phyloP scores from a whole-genome alignment of 2,888 invertebrate genomes.

The Mechanitis mazaeus region DNA sequence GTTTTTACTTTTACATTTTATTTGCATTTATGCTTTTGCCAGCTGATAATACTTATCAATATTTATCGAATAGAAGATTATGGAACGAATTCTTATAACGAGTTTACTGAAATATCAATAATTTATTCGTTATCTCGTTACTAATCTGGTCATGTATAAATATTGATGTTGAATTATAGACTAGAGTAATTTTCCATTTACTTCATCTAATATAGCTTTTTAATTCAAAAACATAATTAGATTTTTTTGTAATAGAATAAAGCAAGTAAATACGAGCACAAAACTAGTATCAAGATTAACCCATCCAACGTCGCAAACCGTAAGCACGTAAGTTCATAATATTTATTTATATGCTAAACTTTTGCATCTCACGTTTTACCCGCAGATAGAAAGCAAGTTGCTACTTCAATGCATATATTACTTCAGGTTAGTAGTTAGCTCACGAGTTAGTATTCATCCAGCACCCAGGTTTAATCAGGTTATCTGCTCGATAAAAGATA shows the following conservation, averaged over 20 bases:
- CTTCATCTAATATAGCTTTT: not conserved
- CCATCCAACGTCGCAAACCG: slow-evolving; percentile 5
- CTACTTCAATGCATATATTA: slow-evolving; percentile 67
- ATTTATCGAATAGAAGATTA: slow-evolving; percentile 1
- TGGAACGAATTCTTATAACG: not conserved
- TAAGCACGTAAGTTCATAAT: slow-evolving; percentile 30
- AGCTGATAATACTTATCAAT: not conserved
- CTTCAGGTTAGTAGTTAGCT: slow-evolving; percentile 43
- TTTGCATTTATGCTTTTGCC: not conserved
- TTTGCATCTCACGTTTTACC: slow-evolving; percentile 46
- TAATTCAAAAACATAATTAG: not conserved
- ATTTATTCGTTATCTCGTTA: not conserved
- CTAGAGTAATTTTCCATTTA: too few relatives aligned
- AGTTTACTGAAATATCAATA: too few relatives aligned
- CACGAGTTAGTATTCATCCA: slow-evolving; percentile 57
- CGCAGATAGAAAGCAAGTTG: slow-evolving; percentile 42
- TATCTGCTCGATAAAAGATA: slow-evolving; percentile 22
- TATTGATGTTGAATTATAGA: not conserved
- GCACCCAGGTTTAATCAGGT: slow-evolving; percentile 26
- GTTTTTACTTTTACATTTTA: not conserved
- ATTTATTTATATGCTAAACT: slow-evolving; percentile 43
- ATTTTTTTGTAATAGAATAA: too few relatives aligned
- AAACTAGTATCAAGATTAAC: slow-evolving; percentile 1
- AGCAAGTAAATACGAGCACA: not conserved
- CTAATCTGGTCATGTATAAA: not conserved